Conservation (phyloP, 1,140 invertebrate species). For the Piezodorus guildinii region DNA sequence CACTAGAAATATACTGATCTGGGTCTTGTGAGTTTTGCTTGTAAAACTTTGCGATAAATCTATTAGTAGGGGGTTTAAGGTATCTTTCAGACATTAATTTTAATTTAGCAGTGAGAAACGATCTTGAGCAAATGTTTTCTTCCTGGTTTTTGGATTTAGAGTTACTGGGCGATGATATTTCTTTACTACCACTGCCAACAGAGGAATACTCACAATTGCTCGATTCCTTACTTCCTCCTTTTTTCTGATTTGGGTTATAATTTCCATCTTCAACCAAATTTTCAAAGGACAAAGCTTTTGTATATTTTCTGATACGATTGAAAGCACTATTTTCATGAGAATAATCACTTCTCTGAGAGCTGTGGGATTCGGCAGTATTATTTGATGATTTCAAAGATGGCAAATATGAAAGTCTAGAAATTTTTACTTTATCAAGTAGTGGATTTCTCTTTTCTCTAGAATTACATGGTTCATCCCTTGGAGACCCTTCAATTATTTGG, state of each 20-base stretch:
- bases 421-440: slow-evolving; percentile 55
- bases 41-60: slow-evolving; percentile 55
- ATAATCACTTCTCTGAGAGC: not conserved
- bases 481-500: slow-evolving; percentile 35
- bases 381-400: slow-evolving; percentile 35
- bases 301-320: slow-evolving; percentile 13
- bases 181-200: not conserved
- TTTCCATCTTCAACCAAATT: slow-evolving; percentile 18
- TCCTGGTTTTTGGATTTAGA: slow-evolving; percentile 9
- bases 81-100: slow-evolving; percentile 55
- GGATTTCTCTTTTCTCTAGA: slow-evolving; percentile 51
- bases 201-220: not conserved
- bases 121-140: slow-evolving; percentile 20
- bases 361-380: not conserved
- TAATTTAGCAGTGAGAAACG: slow-evolving; percentile 52
- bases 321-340: slow-evolving; percentile 3
- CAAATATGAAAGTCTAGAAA: slow-evolving; percentile 55
- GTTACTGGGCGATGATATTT: not conserved
- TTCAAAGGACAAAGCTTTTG: slow-evolving; percentile 20
- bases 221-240: not conserved
- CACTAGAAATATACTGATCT: slow-evolving; percentile 29
- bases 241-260: not conserved
- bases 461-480: slow-evolving; percentile 38
- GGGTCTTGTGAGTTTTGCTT: slow-evolving; percentile 34
- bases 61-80: slow-evolving; percentile 52